These are phyloP conservation scores for Salticus scenicus DNA, from an alignment of 2,888 invertebrate species.

Conservation along the genomic window DNA sequence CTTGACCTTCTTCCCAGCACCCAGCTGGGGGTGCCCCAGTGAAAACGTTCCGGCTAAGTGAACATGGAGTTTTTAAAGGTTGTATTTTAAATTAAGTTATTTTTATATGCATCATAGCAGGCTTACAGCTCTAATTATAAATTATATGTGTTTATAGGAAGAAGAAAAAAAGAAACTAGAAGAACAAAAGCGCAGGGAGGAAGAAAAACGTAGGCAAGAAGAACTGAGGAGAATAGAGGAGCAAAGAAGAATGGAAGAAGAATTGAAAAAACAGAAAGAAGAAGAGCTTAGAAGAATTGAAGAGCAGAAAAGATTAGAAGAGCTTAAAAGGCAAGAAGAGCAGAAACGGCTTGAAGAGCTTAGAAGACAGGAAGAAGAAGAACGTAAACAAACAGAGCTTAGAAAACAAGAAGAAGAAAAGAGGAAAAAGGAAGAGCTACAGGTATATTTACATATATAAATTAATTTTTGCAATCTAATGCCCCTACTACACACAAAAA, in stretches of 20 bases:
- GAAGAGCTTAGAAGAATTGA: conserved; percentile 55
- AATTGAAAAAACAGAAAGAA: conserved; percentile 61
- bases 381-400: conserved; percentile 63
- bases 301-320: conserved; percentile 58
- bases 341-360: conserved; percentile 50
- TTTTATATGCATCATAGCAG: no score
- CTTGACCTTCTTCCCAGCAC: no score
- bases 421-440: conserved; percentile 48
- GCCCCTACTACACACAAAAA: no score
- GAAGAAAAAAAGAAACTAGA: conserved; percentile 67
- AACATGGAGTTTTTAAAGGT: no score
- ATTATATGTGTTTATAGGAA: conserved; percentile 41
- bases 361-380: conserved; percentile 64
- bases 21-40: no score
- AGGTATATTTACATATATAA: background rate
- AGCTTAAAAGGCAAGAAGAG: conserved; percentile 66
- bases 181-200: conserved; percentile 70
- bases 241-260: conserved; percentile 65
- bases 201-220: conserved; percentile 67
- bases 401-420: conserved; percentile 70
- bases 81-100: no score
- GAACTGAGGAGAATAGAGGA: conserved; percentile 71
- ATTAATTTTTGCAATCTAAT: no score
- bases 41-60: no score
- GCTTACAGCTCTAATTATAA: no score